These are phyloP conservation scores for Microplitis manilae DNA, from an alignment of 2,888 invertebrate genomes.

Conservation along the genomic window DNA sequence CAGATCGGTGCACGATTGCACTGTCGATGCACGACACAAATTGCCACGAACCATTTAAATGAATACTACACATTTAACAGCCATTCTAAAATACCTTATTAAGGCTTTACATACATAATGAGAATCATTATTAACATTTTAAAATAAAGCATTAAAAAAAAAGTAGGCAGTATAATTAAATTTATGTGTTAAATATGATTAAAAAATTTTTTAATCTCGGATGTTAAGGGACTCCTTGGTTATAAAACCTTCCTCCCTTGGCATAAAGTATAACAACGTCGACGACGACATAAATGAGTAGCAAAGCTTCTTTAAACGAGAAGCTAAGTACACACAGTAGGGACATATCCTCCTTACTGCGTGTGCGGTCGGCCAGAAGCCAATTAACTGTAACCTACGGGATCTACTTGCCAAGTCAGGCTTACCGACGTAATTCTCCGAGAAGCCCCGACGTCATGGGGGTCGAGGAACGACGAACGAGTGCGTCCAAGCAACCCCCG, in stretches of 20 bases:
- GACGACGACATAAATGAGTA: background rate
- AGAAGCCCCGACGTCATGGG: slow-evolving; percentile 57
- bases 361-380: slow-evolving; percentile 53
- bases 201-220: background rate
- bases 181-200: background rate
- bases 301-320: background rate
- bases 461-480: background rate
- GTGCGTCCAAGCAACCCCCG: slow-evolving; percentile 1
- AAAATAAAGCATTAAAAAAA: background rate
- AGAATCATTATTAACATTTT: background rate
- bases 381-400: slow-evolving; percentile 65
- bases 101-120: background rate
- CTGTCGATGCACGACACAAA: slow-evolving; percentile 28
- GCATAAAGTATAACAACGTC: background rate
- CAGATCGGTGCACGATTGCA: slow-evolving; percentile 20
- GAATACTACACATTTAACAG: background rate
- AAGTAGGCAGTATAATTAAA: background rate
- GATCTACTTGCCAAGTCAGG: slow-evolving; percentile 62
- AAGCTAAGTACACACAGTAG: slow-evolving; percentile 1
- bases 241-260: slow-evolving; percentile 1
- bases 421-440: slow-evolving; percentile 60
- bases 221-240: background rate
- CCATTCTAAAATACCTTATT: background rate
- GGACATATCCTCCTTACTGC: background rate
- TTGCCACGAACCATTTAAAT: slow-evolving; percentile 5